Evolutionary conservation across 2,888 invertebrate species (phyloP), one percentile per base, ranked within the genome.

Genomic region (Drosophila falleni): DNA sequence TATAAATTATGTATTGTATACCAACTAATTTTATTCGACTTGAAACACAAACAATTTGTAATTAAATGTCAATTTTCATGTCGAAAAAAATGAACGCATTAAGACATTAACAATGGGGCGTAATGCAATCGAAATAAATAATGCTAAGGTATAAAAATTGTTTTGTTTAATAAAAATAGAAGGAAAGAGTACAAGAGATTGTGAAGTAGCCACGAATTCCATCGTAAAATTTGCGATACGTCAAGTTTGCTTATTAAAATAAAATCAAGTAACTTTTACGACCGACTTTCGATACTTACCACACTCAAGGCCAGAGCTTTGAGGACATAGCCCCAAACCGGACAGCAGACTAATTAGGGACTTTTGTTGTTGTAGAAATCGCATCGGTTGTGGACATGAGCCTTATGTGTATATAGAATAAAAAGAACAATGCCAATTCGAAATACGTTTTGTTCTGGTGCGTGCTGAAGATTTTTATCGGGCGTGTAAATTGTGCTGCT

Each of bases 61-160:
- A 81, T 84, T 86, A 86, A 86, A 86, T 87, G 86, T 89, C 85
- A 84, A 86, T 86, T 86, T 86, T 71, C 80, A 76, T 64, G 44
- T 46, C 39, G 37, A 54, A 50, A 56, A 49, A 31, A 49, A 13
- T 31, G 9, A 50, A 50, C 29, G 35, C 78, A 77, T 79, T 77
- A 77, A 73, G 78, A 76, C 80, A 77, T 78, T 78, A 80, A 70
- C 80, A 69, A 55, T 53, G 51, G 58, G 51, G 47, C 11, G 39
- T 44, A 44, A 55, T 16, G 39, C 47, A 71, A 66, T 58, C 33
- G 26, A 59, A 61, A 55, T 60, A 59, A 78, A 71, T 44, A 58
- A 51, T 80, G 47, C 67, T 56, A 54, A 41, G 44, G 58, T 64
- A 69, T 64, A 47, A n/a, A 74, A 78, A 76, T 74, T 65, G 65